These are phyloP conservation scores for Mionectes macconnelli DNA, from an alignment of 2,113 vertebrate species.

Conservation along the genomic window DNA sequence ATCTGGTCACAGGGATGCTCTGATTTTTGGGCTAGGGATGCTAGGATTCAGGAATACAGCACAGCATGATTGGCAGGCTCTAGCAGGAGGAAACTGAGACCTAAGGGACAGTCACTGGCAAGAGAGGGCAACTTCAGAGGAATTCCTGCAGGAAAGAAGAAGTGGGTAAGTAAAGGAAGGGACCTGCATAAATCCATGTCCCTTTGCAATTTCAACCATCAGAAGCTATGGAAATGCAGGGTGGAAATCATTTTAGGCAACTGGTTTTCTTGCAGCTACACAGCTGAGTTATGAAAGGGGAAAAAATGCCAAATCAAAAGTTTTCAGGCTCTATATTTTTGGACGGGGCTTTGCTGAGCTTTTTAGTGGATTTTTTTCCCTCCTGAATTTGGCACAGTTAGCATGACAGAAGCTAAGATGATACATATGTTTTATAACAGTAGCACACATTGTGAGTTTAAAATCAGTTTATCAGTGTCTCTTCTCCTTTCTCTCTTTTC, in stretches of 20 bases:
- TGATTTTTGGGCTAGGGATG: background rate
- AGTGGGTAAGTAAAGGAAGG: background rate
- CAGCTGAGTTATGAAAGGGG: background rate
- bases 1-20: background rate
- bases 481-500: background rate
- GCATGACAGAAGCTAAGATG: conserved; percentile 40
- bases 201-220: background rate
- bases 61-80: background rate
- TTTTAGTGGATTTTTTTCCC: background rate
- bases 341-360: conserved; percentile 22
- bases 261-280: background rate
- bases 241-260: background rate
- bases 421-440: conserved; percentile 62
- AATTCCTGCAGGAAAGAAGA: background rate
- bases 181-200: background rate
- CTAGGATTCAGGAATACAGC: background rate
- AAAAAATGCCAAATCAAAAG: background rate
- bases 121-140: background rate
- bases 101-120: background rate
- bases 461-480: conserved; percentile 47
- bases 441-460: conserved; percentile 28
- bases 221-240: background rate
- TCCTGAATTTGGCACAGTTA: conserved; percentile 42
- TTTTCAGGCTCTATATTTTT: conserved; percentile 34
- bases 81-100: background rate